Evolutionary conservation across 2,888 invertebrate genomes (phyloP), one percentile per base, ranked within the genome.

Genomic region (Euplexia lucipara): DNA sequence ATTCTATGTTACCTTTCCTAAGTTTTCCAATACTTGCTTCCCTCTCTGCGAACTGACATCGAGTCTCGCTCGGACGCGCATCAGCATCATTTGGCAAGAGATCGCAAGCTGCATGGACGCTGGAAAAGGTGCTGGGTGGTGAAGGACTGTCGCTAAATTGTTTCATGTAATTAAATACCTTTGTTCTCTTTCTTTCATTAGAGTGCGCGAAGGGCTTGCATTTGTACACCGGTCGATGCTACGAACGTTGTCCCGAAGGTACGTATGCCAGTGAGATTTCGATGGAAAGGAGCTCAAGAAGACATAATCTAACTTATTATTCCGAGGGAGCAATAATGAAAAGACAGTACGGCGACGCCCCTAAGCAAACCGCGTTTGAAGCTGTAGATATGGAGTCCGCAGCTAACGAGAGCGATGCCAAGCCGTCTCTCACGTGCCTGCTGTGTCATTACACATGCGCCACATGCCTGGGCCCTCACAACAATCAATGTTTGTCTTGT

Each of bases 401-500:
- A n/a, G 79, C 74, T 53, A 86, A 88, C 41, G 76, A 77, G 53
- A 83, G 84, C 32, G 54, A 8, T 44, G 44, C 72, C 51, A 88
- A 87, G 81, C 78, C 86, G 37, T 94, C 93, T 8, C 88, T 90
- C 34, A 91, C 94, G 56, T 98, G 98, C 85, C 90, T 96, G 2
- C 91, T 94, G 34, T 98, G 98, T 86, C 97, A 98, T 91, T 97
- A 98, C 88, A 96, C 97, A n/a, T 98, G 98, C 87, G 95, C 95
- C 63, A 95, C 95, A 10, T 98, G 98, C 85, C 90, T 92, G 8
- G 97, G 97, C 10, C 96, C 97, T 8, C 95, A 96, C 78, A 96
- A 97, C 89, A 96, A 96, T 83, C 96, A 97, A 83, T 98, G 98
- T 88, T 90, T 94, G 44, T 91, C 96, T 6, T 98, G 98, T 89